phyloP scores from a whole-genome alignment of 2,797 vertebrate genomes.

The Sciurus vulgaris region DNA sequence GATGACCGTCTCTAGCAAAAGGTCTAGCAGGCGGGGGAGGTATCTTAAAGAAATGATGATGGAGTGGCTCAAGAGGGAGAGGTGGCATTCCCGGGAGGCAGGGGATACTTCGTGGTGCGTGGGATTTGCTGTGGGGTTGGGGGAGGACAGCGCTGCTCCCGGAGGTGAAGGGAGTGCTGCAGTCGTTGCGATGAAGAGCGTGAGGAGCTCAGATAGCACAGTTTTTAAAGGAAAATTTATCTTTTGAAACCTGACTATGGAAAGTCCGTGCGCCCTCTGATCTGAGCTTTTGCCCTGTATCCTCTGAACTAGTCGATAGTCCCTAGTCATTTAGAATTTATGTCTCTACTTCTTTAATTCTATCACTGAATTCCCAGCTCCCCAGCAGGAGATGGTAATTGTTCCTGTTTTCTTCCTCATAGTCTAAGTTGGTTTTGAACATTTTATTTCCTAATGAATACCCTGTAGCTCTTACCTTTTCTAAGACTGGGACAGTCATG shows the following conservation, averaged over 20 bases:
- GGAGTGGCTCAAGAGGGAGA: neutral
- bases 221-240: neutral
- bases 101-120: neutral
- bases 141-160: neutral
- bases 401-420: neutral
- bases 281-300: neutral
- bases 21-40: neutral
- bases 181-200: neutral
- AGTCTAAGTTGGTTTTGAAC: conserved; percentile 14
- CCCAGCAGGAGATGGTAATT: neutral
- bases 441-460: conserved; percentile 38
- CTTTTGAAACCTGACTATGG: neutral
- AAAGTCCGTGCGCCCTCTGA: neutral
- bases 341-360: neutral
- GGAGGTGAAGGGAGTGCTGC: neutral
- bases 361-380: neutral
- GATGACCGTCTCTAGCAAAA: neutral
- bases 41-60: neutral
- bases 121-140: neutral
- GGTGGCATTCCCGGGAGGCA: neutral
- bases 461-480: neutral
- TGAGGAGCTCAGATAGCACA: neutral
- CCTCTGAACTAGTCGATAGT: neutral
- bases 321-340: neutral
- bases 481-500: neutral